These are phyloP conservation scores for Globodera ellingtonae DNA, from an alignment of 1,140 invertebrate species.

Conservation along the genomic window DNA sequence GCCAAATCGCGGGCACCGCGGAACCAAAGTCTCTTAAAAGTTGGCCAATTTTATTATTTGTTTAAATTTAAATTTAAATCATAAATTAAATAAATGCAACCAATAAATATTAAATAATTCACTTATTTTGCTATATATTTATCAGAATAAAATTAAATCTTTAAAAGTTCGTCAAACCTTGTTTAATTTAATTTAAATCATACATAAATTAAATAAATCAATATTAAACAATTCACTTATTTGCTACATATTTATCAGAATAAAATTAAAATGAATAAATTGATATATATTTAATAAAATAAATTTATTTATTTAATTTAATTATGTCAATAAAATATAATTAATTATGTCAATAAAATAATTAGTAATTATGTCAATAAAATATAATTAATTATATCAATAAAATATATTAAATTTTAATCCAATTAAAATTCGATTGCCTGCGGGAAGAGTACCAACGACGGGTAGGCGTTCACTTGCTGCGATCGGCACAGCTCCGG, in stretches of 20 bases:
- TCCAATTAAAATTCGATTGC: constrained; percentile 55
- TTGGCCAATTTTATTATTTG: not conserved
- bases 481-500: constrained; percentile 74
- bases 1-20: constrained; percentile 57
- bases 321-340: not conserved
- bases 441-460: constrained; percentile 72
- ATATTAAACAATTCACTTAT: not conserved
- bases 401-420: not conserved
- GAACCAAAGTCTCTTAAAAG: constrained; percentile 53
- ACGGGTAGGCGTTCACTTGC: constrained; percentile 75
- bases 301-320: not conserved
- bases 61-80: too few relatives aligned
- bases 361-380: not conserved
- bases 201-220: not conserved
- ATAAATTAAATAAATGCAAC: not conserved
- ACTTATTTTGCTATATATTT: constrained; percentile 2
- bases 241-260: not conserved
- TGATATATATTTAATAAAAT: not conserved
- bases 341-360: not conserved
- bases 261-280: not conserved
- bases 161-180: constrained; percentile 22
- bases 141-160: not conserved
- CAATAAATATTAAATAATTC: not conserved
- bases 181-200: not conserved
- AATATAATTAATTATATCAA: not conserved